Percentiles rank a stretch among this genome's conserved stretches.
These are phyloP conservation scores for Willowsia nigromaculata DNA, from an alignment of 2,888 invertebrate genomes.

Conservation along the genomic window DNA sequence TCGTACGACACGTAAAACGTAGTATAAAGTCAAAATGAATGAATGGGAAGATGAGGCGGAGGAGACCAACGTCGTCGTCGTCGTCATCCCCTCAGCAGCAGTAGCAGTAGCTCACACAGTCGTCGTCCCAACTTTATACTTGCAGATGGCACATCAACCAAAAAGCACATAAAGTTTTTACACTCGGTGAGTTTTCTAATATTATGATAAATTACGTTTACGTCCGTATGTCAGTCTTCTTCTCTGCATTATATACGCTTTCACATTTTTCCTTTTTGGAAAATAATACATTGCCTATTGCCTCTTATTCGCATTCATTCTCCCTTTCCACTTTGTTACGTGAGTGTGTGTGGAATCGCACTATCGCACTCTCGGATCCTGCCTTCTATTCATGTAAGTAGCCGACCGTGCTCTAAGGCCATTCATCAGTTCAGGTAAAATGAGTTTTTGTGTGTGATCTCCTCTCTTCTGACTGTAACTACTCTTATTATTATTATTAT, in stretches of 20 bases:
- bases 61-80: slow-evolving; percentile 1
- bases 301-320: slow-evolving; percentile 9
- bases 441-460: slow-evolving; percentile 41
- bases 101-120: background rate
- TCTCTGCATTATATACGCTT: slow-evolving; percentile 36
- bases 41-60: slow-evolving; percentile 53
- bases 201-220: slow-evolving; percentile 70
- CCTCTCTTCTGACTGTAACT: background rate
- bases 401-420: slow-evolving; percentile 66
- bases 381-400: slow-evolving; percentile 66
- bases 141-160: slow-evolving; percentile 58
- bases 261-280: slow-evolving; percentile 62
- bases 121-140: background rate
- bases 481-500: background rate
- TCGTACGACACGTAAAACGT: background rate
- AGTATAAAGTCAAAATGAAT: slow-evolving; percentile 49
- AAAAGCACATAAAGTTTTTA: slow-evolving; percentile 49
- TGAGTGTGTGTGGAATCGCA: slow-evolving; percentile 39
- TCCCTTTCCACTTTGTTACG: slow-evolving; percentile 14
- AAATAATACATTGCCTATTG: slow-evolving; percentile 23
- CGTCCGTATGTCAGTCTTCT: slow-evolving; percentile 69
- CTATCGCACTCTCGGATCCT: slow-evolving; percentile 30
- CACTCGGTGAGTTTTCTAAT: slow-evolving; percentile 66
- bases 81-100: background rate
- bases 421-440: slow-evolving; percentile 72